Base-by-base conservation (phyloP, 2,888 invertebrate genomes). In the Oligia fasciuncula region DNA sequence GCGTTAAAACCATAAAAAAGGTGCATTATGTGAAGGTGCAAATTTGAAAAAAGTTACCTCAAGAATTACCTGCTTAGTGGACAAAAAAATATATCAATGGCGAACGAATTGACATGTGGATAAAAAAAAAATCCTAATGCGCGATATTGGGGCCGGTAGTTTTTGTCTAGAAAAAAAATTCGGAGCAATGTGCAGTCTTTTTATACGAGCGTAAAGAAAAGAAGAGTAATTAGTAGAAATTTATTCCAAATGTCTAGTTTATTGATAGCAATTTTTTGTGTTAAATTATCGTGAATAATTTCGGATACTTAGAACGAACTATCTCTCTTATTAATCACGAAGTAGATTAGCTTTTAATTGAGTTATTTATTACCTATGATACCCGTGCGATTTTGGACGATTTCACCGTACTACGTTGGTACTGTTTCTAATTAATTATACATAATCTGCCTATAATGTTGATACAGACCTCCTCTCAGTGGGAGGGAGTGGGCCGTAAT, bases 1-100 rank as follows among this genome's bases (percentile, higher is more conserved):
- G 92, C 91, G 89, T 92, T 92, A 95, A 93, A 92, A 87, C 91
- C 91, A 92, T 93, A 94, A 95, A 95, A 87, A 95, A 95, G 91
- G 85, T 83, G 89, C 91, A 92, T 94, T 92, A 92, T 92, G 90
- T 89, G 86, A 91, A 92, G 94, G 95, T 94, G 95, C 94, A 94
- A 96, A 95, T 94, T 94, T 88, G 92, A 93, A 94, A 94, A 93
- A 93, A 91, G 89, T 86, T 83, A 88, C 84, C 89, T 83, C 84
- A 88, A 90, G 90, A 84, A 83, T 85, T 92, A 92, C 92, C 92
- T 92, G 91, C 81, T 78, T 76, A 67, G 67, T 75, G 78, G 67
- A 77, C 88, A 93, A 94, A 94, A 57, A 93, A 90, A 85, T 69
- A 80, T 88, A 92, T 93, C 92, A 94, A 94, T 93, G 93, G 91